Base-by-base conservation (phyloP, 2,888 invertebrate species). In the Acheta domesticus region DNA sequence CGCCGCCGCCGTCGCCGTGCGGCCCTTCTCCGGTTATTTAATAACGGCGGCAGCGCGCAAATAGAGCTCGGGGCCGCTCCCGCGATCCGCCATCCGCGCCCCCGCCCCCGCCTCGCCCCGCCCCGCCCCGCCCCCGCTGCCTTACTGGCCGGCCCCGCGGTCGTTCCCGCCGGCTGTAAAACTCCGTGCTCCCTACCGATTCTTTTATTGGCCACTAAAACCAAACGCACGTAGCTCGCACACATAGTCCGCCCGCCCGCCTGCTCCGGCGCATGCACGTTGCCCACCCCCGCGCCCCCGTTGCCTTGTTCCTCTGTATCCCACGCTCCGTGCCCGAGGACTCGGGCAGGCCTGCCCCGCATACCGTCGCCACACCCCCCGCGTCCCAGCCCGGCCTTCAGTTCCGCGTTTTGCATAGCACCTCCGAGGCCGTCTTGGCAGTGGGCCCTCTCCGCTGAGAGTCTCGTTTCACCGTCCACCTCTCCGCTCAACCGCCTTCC, bases 131-230 rank as follows among this genome's bases (percentile, higher is more conserved):
- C 2, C 62, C 62, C 62, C 62, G 16, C 19, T 62, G 16, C 62
- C 62, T 14, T 62, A 62, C 62, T 62, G 62, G 62, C 62, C 62
- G 14, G 36, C 62, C 62, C 16, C 62, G 62, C 62, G 62, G 16
- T 62, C 62, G 62, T 62, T 62, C 62, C 62, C n/a, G 62, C 62
- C 11, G 62, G 62, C 62, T 62, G 62, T 62, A 62, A 62, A 62
- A 62, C 62, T 62, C 62, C 62, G 62, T 62, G 62, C 62, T 12
- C 62, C 19, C 19, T 62, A 62, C 62, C 62, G 62, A 62, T 62
- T 62, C 62, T 62, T 62, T 62, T 62, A 62, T 62, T 62, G 62
- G 62, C 62, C 62, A 62, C 62, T 62, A 62, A 62, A 62, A 62
- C 62, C 62, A 62, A 62, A 62, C 62, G 62, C 62, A 62, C 62